Conservation (phyloP, 2,113 vertebrate species). For the Caloenas nicobarica region DNA sequence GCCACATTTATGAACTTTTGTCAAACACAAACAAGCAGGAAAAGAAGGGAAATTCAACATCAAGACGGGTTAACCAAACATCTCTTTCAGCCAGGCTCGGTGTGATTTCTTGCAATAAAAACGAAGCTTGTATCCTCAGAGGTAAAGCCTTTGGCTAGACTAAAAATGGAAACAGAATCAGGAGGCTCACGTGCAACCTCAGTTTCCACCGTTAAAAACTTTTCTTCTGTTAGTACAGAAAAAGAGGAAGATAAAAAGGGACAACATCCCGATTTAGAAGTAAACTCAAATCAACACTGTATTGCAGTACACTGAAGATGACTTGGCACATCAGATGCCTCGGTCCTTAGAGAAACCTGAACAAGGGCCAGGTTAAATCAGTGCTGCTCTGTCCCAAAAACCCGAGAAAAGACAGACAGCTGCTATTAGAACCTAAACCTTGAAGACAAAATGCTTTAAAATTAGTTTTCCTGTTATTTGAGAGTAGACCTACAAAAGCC, state of each 20-base stretch:
- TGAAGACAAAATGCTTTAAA: background rate
- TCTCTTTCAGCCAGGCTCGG: background rate
- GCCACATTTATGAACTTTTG: background rate
- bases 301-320: background rate
- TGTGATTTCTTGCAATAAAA: background rate
- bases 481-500: background rate
- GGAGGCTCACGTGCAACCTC: background rate
- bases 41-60: background rate
- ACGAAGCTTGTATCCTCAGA: background rate
- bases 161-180: constrained; percentile 11
- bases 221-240: background rate
- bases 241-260: background rate
- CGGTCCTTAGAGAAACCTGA: background rate
- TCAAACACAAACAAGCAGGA: background rate
- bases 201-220: background rate
- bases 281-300: background rate
- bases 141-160: background rate
- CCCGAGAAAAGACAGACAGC: background rate
- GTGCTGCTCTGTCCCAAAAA: background rate
- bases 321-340: background rate
- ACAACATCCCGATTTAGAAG: background rate
- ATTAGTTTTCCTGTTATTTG: background rate
- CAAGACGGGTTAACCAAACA: background rate
- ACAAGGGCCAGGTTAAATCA: background rate
- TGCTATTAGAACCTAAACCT: background rate